Evolutionary conservation across 1,140 invertebrate species (phyloP).

Genomic region (Dryas iulia): DNA sequence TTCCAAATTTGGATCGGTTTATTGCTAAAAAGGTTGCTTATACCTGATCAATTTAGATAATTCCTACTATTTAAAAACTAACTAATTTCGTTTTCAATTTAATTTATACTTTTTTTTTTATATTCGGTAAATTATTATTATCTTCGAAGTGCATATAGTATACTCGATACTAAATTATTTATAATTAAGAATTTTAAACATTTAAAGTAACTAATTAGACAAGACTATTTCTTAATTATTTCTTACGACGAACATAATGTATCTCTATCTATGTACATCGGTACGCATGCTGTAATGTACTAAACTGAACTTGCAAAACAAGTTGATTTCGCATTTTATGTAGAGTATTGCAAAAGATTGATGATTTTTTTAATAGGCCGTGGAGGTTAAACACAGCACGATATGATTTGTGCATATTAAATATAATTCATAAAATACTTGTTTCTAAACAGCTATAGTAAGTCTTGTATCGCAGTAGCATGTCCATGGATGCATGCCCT

Average conservation of each 20-base stretch:
- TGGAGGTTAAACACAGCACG: neutral
- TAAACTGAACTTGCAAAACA: neutral
- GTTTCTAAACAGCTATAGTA: neutral
- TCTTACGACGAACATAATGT: too few relatives aligned
- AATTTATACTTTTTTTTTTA: too few relatives aligned
- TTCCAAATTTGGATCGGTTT: too few relatives aligned
- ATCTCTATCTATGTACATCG: neutral
- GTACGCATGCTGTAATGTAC: neutral
- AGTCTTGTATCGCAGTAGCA: neutral
- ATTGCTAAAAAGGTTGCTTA: too few relatives aligned
- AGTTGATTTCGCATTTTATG: neutral
- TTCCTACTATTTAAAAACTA: too few relatives aligned
- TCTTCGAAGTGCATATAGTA: too few relatives aligned
- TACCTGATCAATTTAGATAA: too few relatives aligned
- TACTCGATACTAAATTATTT: too few relatives aligned
- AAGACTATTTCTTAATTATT: neutral
- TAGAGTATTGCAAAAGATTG: neutral
- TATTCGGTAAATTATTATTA: too few relatives aligned
- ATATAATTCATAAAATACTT: neutral
- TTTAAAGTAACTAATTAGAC: neutral
- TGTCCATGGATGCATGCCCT: slow-evolving; percentile 22
- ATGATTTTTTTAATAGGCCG: neutral
- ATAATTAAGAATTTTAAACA: too few relatives aligned
- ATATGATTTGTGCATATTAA: neutral
- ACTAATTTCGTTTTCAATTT: too few relatives aligned